phyloP scores from a whole-genome alignment of 2,888 invertebrate species.

The Ophioninae sp. region DNA sequence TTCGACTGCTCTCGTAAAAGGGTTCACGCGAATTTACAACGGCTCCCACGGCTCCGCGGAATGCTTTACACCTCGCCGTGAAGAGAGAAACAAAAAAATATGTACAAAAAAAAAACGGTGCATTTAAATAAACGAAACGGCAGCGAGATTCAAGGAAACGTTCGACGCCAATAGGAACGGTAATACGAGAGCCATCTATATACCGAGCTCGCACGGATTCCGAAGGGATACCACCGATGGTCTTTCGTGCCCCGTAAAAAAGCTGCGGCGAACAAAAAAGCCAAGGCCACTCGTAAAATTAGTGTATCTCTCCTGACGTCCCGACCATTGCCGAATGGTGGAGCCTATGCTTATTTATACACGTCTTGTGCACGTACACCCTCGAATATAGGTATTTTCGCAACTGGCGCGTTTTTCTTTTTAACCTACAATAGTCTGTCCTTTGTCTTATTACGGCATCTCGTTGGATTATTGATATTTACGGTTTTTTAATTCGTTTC shows the following conservation, averaged over 20 bases:
- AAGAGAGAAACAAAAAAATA: slow-evolving; percentile 24
- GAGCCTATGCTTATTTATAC: slow-evolving; percentile 43
- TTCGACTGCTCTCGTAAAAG: slow-evolving; percentile 48
- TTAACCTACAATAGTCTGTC: no score
- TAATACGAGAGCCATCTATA: slow-evolving; percentile 7
- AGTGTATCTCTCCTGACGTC: slow-evolving; percentile 73
- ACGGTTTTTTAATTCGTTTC: no score
- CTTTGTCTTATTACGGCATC: no score
- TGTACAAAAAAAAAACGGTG: neutral
- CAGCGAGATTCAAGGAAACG: slow-evolving; percentile 46
- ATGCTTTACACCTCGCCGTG: slow-evolving; percentile 36
- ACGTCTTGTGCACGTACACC: neutral
- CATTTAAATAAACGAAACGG: slow-evolving; percentile 60
- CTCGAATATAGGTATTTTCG: slow-evolving; percentile 5
- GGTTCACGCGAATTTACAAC: slow-evolving; percentile 27
- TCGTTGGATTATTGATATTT: no score
- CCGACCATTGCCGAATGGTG: slow-evolving; percentile 66
- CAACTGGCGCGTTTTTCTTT: slow-evolving; percentile 17
- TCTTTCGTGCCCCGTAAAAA: slow-evolving; percentile 31
- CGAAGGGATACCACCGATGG: slow-evolving; percentile 26
- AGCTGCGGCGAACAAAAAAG: slow-evolving; percentile 41
- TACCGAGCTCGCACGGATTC: neutral
- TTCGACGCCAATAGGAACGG: slow-evolving; percentile 36
- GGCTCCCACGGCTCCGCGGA: slow-evolving; percentile 7
- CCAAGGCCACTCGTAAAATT: slow-evolving; percentile 72